Percentiles rank a stretch among this genome's conserved stretches.
Conservation (phyloP, 2,113 vertebrate species). For the Polypterus senegalus region DNA sequence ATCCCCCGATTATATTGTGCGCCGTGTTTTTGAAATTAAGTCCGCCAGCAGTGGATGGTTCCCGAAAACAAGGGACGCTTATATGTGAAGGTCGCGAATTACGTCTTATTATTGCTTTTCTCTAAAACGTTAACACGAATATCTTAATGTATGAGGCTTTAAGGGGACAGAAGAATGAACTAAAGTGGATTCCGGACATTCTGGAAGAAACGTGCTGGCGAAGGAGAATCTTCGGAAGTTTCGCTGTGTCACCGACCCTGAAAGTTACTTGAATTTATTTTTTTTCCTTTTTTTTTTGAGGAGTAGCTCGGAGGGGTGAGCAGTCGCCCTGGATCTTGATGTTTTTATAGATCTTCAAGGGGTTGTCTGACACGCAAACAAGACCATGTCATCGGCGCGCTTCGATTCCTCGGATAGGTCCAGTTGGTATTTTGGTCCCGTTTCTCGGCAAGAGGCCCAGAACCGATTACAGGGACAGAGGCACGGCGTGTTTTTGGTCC, state of each 20-base stretch:
- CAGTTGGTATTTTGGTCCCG: constrained; percentile 87
- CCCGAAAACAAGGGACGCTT: too few relatives aligned
- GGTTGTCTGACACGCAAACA: constrained; percentile 23
- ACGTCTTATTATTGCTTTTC: constrained; percentile 4
- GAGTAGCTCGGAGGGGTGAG: constrained; percentile 10
- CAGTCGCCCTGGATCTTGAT: constrained; percentile 26
- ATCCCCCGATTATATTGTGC: not conserved
- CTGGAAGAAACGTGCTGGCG: constrained; percentile 36
- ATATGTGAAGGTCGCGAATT: not conserved
- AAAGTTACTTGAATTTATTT: constrained; percentile 13
- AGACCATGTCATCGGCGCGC: constrained; percentile 72
- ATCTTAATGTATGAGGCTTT: too few relatives aligned
- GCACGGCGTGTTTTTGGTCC: constrained; percentile 87
- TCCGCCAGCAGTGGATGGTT: not conserved
- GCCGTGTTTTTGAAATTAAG: not conserved
- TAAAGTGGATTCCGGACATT: constrained; percentile 40
- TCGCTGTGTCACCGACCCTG: constrained; percentile 9
- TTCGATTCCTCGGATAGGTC: constrained; percentile 88
- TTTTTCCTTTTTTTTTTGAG: not conserved
- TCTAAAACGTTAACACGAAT: constrained; percentile 8
- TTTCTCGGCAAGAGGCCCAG: constrained; percentile 86
- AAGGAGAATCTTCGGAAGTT: constrained; percentile 1
- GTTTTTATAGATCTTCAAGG: not conserved
- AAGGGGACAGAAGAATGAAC: constrained; percentile 32
- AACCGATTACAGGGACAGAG: constrained; percentile 83